Percentiles rank a stretch among this genome's conserved stretches.
Evolutionary conservation across 2,113 vertebrate genomes (phyloP).

Genomic region (Nematolebias whitei): DNA sequence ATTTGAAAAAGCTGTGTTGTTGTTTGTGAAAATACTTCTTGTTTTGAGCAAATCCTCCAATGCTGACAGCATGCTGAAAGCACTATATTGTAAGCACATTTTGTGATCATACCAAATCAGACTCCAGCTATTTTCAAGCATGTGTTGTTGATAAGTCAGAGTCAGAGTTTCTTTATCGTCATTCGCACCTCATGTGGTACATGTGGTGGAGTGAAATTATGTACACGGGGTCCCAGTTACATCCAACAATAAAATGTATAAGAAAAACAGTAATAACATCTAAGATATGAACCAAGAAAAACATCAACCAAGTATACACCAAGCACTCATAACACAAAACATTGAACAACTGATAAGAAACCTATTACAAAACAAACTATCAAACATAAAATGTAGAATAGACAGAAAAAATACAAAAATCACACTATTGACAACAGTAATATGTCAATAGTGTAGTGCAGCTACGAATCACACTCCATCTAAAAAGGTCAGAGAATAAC

Average conservation of each 20-base stretch:
- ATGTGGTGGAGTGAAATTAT: too few relatives aligned
- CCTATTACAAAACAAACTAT: too few relatives aligned
- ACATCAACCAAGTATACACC: too few relatives aligned
- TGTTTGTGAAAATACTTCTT: not conserved
- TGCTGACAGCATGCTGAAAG: not conserved
- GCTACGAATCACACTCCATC: conserved; percentile 5
- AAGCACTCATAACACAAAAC: too few relatives aligned
- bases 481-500: not conserved
- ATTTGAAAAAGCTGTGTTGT: not conserved
- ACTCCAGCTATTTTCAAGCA: conserved; percentile 29
- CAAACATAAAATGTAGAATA: too few relatives aligned
- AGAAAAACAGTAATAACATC: too few relatives aligned
- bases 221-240: too few relatives aligned
- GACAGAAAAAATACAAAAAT: conserved; percentile 37
- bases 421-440: conserved; percentile 27
- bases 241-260: too few relatives aligned
- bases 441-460: conserved; percentile 26
- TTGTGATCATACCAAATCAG: conserved; percentile 42
- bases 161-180: too few relatives aligned
- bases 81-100: conserved; percentile 20
- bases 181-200: too few relatives aligned
- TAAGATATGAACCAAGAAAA: too few relatives aligned
- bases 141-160: conserved; percentile 39
- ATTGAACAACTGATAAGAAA: too few relatives aligned
- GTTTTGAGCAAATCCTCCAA: not conserved